Percentiles rank a stretch among this genome's conserved stretches.
These are phyloP conservation scores for Acestrorhynchus altus DNA, from an alignment of 2,797 vertebrate species.

Conservation along the genomic window DNA sequence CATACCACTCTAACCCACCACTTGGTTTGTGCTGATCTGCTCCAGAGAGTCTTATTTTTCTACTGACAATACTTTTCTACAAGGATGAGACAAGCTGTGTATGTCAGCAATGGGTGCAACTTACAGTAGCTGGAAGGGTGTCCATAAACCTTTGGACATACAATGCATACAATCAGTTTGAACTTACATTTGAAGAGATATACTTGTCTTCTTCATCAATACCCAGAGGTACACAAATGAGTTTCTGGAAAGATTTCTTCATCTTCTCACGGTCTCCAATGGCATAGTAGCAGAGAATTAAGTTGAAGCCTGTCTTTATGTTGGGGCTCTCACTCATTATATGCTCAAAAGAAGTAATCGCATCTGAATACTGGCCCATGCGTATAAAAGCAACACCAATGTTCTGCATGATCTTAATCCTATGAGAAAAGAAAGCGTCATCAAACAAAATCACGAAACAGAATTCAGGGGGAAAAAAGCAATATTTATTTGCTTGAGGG, in stretches of 20 bases:
- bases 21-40: no score
- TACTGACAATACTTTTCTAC: no score
- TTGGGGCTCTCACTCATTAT: conserved; percentile 94
- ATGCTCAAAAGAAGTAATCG: conserved; percentile 91
- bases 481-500: not conserved
- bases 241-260: conserved; percentile 95
- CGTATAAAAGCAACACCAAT: conserved; percentile 92
- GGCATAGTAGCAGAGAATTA: conserved; percentile 93
- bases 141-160: no score
- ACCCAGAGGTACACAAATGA: conserved; percentile 89
- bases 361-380: conserved; percentile 91
- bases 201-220: conserved; percentile 95
- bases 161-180: not conserved
- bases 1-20: no score
- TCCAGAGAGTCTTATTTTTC: no score
- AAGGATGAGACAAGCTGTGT: no score
- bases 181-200: conserved; percentile 85
- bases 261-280: conserved; percentile 90
- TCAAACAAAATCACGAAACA: not conserved
- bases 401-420: conserved; percentile 98
- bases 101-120: no score
- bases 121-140: no score
- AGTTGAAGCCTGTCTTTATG: conserved; percentile 91
- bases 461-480: not conserved
- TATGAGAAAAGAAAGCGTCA: conserved; percentile 47